phyloP scores from a whole-genome alignment of 2,113 vertebrate genomes.

The Hystrix brachyura region DNA sequence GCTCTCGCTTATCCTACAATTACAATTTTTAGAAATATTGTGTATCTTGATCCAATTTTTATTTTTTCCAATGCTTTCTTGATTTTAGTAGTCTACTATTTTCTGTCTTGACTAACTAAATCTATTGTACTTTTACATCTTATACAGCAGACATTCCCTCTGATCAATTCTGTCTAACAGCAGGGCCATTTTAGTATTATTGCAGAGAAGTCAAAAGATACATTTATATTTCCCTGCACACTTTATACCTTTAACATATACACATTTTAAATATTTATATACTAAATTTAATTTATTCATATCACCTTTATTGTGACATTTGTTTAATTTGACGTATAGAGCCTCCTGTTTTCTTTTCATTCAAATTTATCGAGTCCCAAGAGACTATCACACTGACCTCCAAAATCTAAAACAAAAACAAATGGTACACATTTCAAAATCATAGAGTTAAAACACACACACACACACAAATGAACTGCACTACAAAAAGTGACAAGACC shows the following conservation, averaged over 20 bases:
- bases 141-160: not conserved
- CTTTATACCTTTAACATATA: not conserved
- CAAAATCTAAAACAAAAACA: not conserved
- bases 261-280: not conserved
- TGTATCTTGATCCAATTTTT: not conserved
- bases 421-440: not conserved
- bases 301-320: conserved; percentile 16
- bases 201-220: not conserved
- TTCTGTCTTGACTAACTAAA: not conserved
- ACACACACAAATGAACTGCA: not conserved
- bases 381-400: not conserved
- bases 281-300: not conserved
- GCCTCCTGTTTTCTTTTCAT: not conserved
- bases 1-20: not conserved
- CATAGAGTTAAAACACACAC: not conserved
- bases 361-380: not conserved
- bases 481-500: not conserved
- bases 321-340: conserved; percentile 16
- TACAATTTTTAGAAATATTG: not conserved
- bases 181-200: not conserved
- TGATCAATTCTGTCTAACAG: not conserved
- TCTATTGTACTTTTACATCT: not conserved
- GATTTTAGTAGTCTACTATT: not conserved
- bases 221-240: not conserved
- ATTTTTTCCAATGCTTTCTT: not conserved